Conservation (phyloP, 2,888 invertebrate species). For the Drosophila mettleri region DNA sequence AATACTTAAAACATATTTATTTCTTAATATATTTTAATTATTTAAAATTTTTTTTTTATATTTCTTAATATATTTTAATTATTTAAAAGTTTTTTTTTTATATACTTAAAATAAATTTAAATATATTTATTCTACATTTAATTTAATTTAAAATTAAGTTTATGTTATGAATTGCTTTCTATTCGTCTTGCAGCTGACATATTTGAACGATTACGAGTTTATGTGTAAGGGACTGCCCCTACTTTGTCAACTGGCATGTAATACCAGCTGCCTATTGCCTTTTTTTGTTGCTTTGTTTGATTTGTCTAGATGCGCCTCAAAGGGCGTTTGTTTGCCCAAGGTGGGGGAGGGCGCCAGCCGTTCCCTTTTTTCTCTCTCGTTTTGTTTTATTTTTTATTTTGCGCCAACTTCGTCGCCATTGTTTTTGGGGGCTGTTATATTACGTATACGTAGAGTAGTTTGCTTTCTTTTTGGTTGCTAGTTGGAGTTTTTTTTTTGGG, state of each 20-base stretch:
- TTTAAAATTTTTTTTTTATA: not conserved
- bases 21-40: not conserved
- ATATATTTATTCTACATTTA: not conserved
- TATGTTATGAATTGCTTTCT: not conserved
- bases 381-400: slow-evolving; percentile 47
- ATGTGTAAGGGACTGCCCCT: slow-evolving; percentile 31
- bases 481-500: slow-evolving; percentile 33
- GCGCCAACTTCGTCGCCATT: slow-evolving; percentile 46
- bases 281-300: slow-evolving; percentile 37
- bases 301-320: slow-evolving; percentile 55
- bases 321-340: slow-evolving; percentile 32
- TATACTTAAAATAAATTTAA: not conserved
- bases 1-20: too few species aligned
- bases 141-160: not conserved
- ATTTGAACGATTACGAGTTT: not conserved
- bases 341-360: slow-evolving; percentile 20
- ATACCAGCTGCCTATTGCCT: slow-evolving; percentile 13
- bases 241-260: not conserved
- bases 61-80: not conserved
- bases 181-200: not conserved
- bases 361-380: slow-evolving; percentile 23
- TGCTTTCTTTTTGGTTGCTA: slow-evolving; percentile 25
- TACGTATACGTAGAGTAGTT: slow-evolving; percentile 56
- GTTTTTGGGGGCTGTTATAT: slow-evolving; percentile 43
- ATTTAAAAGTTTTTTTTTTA: not conserved